These are phyloP conservation scores for Zonitis immaculata DNA, from an alignment of 2,888 invertebrate species.

Conservation along the genomic window DNA sequence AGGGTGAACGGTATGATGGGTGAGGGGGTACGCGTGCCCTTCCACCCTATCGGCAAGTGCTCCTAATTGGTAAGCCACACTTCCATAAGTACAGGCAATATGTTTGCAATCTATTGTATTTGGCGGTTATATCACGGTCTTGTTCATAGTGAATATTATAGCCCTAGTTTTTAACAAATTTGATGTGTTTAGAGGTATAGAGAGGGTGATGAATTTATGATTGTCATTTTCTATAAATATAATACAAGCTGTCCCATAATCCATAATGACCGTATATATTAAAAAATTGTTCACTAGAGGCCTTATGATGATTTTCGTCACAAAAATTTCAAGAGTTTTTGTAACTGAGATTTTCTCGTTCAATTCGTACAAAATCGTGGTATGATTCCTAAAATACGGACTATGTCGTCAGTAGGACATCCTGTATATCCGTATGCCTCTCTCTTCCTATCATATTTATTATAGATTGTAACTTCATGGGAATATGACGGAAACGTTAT, in stretches of 20 bases:
- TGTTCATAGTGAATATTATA: slow-evolving; percentile 41
- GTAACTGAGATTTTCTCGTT: too few relatives aligned
- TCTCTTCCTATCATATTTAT: neutral
- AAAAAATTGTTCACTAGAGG: too few relatives aligned
- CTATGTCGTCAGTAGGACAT: too few relatives aligned
- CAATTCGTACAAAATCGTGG: too few relatives aligned
- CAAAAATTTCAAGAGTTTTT: too few relatives aligned
- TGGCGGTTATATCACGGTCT: slow-evolving; percentile 38
- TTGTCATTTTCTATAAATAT: too few relatives aligned
- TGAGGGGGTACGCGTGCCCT: neutral
- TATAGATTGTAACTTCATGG: slow-evolving; percentile 25
- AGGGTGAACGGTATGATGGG: slow-evolving; percentile 8
- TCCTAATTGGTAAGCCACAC: slow-evolving; percentile 48
- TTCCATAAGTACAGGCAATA: slow-evolving; percentile 39
- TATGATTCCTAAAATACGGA: too few relatives aligned
- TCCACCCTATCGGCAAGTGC: slow-evolving; percentile 31
- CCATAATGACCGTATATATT: too few relatives aligned
- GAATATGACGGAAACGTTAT: slow-evolving; percentile 37
- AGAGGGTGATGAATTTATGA: slow-evolving; percentile 4
- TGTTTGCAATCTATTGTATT: slow-evolving; percentile 33
- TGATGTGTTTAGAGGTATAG: slow-evolving; percentile 22
- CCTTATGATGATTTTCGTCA: too few relatives aligned
- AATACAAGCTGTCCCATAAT: too few relatives aligned
- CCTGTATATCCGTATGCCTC: neutral
- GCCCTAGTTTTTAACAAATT: slow-evolving; percentile 38